Evolutionary conservation across 2,888 invertebrate genomes (phyloP).

Genomic region (Nemoura dubitans): DNA sequence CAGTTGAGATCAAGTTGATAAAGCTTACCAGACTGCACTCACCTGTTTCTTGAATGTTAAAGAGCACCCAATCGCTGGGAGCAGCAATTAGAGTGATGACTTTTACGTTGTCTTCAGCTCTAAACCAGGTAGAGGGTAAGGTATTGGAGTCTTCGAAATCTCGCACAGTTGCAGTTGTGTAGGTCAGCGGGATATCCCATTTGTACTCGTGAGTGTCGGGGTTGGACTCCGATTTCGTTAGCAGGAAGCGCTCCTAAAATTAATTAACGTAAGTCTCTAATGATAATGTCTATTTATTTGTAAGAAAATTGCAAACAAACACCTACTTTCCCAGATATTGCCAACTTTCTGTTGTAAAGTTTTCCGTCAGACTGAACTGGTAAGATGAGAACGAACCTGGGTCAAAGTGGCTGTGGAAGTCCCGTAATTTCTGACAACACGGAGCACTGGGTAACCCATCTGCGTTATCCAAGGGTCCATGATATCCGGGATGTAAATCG

Average conservation of each 20-base stretch:
- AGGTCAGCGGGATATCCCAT: conserved; percentile 87
- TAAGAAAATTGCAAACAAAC: too few relatives aligned
- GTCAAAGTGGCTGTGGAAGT: conserved; percentile 51
- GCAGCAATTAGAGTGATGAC: conserved; percentile 61
- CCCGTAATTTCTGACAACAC: conserved; percentile 55
- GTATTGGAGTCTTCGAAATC: conserved; percentile 72
- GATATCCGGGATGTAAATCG: conserved; percentile 23
- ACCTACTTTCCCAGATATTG: too few relatives aligned
- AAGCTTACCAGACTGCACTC: conserved; percentile 53
- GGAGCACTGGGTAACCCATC: conserved; percentile 57
- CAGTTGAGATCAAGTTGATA: too few relatives aligned
- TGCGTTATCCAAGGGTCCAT: conserved; percentile 56
- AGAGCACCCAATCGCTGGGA: conserved; percentile 72
- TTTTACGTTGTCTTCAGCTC: conserved; percentile 55
- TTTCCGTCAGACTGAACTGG: too few relatives aligned
- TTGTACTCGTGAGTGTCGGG: conserved; percentile 21
- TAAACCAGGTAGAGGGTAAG: conserved; percentile 74
- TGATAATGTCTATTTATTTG: too few relatives aligned
- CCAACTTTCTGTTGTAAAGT: too few relatives aligned
- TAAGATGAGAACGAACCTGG: conserved; percentile 53
- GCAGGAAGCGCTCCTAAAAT: conserved; percentile 40
- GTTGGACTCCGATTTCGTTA: conserved; percentile 13
- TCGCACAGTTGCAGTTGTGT: conserved; percentile 65
- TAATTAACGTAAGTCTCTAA: not conserved
- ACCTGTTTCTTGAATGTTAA: conserved; percentile 79